Evolutionary conservation across 2,797 vertebrate genomes (phyloP).

Genomic region (Phrynocephalus vlangalii): DNA sequence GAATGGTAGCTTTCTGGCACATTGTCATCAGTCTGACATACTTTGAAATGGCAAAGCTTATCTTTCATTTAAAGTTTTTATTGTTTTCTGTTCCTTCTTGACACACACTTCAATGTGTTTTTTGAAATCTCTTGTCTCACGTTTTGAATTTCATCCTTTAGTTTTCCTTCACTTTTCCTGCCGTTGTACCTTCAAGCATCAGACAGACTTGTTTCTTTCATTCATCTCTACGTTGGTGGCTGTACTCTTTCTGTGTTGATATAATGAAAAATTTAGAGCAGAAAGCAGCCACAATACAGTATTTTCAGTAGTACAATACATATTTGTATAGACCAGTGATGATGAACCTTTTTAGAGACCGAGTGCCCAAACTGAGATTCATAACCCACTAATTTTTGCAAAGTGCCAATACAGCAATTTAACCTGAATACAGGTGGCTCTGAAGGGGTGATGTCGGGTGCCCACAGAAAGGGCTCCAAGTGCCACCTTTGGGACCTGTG

Average conservation of each 20-base stretch:
- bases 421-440: too few species aligned
- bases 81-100: not conserved
- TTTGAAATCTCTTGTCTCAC: not conserved
- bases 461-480: too few species aligned
- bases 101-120: not conserved
- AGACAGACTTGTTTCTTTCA: not conserved
- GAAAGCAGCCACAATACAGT: fast-evolving
- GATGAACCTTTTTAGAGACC: too few species aligned
- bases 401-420: too few species aligned
- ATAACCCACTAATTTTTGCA: too few species aligned
- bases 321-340: too few species aligned
- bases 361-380: too few species aligned
- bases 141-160: conserved; percentile 16
- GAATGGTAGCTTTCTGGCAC: conserved; percentile 5
- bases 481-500: too few species aligned
- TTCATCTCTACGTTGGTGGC: conserved; percentile 26
- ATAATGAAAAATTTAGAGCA: not conserved
- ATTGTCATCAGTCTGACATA: conserved; percentile 10
- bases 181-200: not conserved
- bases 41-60: conserved; percentile 12
- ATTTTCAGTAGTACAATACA: conserved; percentile 11
- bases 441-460: too few species aligned
- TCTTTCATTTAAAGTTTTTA: conserved; percentile 1
- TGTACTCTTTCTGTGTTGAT: conserved; percentile 18
- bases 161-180: conserved; percentile 22